phyloP scores from a whole-genome alignment of 1,140 invertebrate species.

The Drosophila nannoptera region DNA sequence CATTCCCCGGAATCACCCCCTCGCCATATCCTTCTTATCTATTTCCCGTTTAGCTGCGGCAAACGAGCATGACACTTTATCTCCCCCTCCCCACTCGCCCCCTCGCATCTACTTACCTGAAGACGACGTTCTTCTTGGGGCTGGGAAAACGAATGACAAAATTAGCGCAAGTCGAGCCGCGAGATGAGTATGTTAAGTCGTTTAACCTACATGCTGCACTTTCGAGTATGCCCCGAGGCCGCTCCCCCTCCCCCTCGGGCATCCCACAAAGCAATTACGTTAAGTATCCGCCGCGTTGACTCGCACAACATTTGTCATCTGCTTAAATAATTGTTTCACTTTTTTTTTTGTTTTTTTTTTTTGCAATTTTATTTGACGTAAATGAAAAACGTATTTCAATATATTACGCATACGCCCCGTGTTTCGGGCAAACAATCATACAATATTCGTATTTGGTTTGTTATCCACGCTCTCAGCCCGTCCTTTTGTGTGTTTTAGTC shows the following conservation, averaged over 20 bases:
- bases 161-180: conserved; percentile 54
- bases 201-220: conserved; percentile 55
- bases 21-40: conserved; percentile 25
- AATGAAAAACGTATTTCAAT: conserved; percentile 64
- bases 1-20: background rate
- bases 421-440: conserved; percentile 51
- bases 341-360: conserved; percentile 38
- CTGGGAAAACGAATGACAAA: conserved; percentile 34
- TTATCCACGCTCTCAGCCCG: background rate
- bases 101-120: background rate
- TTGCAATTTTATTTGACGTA: conserved; percentile 56
- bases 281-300: conserved; percentile 55
- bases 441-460: conserved; percentile 62
- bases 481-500: conserved; percentile 17
- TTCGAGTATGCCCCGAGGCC: conserved; percentile 21
- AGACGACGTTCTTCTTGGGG: conserved; percentile 13
- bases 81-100: background rate
- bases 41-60: conserved; percentile 1
- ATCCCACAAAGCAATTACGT: conserved; percentile 48
- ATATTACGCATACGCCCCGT: conserved; percentile 49
- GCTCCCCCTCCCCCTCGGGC: background rate
- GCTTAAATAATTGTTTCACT: conserved; percentile 1
- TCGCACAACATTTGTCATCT: conserved; percentile 2
- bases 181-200: conserved; percentile 47
- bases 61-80: conserved; percentile 44